Conservation (phyloP, 2,888 invertebrate species). For the Pseudococcus longispinus region DNA sequence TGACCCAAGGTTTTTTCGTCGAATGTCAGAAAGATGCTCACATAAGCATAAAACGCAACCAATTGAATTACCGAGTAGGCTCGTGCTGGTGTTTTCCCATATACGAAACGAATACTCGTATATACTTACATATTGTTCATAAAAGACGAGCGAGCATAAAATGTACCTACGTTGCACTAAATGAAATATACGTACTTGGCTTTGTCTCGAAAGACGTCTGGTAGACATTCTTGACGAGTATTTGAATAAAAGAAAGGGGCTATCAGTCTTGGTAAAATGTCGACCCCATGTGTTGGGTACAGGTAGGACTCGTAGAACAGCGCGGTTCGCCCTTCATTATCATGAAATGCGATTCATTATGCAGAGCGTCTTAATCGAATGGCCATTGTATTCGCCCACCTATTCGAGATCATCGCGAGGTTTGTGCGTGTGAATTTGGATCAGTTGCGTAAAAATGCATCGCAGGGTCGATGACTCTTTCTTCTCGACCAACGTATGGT, state of each 20-base stretch:
- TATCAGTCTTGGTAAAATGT: slow-evolving; percentile 35
- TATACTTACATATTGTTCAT: background rate
- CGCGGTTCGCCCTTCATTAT: slow-evolving; percentile 24
- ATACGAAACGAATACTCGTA: background rate
- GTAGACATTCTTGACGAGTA: slow-evolving; percentile 18
- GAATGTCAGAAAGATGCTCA: background rate
- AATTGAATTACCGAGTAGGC: background rate
- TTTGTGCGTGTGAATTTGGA: slow-evolving; percentile 40
- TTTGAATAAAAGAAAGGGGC: slow-evolving; percentile 21
- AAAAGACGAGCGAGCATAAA: background rate
- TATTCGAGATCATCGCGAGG: slow-evolving; percentile 8
- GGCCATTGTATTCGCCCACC: slow-evolving; percentile 36
- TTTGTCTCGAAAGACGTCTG: slow-evolving; percentile 4
- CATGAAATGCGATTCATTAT: slow-evolving; percentile 29
- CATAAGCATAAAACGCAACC: background rate
- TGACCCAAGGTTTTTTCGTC: background rate
- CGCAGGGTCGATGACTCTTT: background rate
- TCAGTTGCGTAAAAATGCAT: slow-evolving; percentile 26
- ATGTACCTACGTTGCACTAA: background rate
- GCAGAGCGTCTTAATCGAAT: slow-evolving; percentile 21
- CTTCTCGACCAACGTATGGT: no score
- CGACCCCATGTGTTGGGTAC: slow-evolving; percentile 12
- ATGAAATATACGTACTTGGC: slow-evolving; percentile 2
- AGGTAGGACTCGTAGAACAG: background rate
- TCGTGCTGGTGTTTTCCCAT: background rate